phyloP scores from a whole-genome alignment of 2,888 invertebrate species.

The Pseudococcus viburni region DNA sequence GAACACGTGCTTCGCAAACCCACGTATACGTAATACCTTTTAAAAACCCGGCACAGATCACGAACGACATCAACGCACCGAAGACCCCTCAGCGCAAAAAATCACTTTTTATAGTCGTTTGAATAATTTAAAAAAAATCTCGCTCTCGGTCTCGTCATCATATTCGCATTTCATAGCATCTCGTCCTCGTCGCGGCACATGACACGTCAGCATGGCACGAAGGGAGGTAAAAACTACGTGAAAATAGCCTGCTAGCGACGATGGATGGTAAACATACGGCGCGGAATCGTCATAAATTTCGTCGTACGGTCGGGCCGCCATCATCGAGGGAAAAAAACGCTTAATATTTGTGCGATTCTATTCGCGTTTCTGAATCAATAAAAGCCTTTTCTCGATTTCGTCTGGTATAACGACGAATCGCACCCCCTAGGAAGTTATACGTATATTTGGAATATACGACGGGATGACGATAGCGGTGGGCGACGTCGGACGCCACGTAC shows the following conservation, averaged over 20 bases:
- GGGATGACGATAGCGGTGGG: not conserved
- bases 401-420: conserved; percentile 7
- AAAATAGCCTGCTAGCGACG: conserved; percentile 16
- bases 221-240: not conserved
- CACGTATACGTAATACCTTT: not conserved
- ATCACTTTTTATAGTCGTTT: not conserved
- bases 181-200: not conserved
- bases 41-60: not conserved
- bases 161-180: not conserved
- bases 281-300: not conserved
- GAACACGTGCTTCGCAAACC: not conserved
- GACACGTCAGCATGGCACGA: not conserved
- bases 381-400: conserved; percentile 20
- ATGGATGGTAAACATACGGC: not conserved
- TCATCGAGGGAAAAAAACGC: not conserved
- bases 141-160: not conserved
- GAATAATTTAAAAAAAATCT: conserved; percentile 24
- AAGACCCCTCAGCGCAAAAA: not conserved
- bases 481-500: not conserved
- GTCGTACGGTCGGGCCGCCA: not conserved
- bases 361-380: conserved; percentile 44
- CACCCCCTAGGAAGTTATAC: conserved; percentile 20
- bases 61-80: not conserved
- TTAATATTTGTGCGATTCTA: conserved; percentile 31
- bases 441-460: conserved; percentile 14